Percentiles rank a stretch among this genome's conserved stretches.
phyloP scores from a whole-genome alignment of 2,797 vertebrate genomes.

The Cossypha caffra region DNA sequence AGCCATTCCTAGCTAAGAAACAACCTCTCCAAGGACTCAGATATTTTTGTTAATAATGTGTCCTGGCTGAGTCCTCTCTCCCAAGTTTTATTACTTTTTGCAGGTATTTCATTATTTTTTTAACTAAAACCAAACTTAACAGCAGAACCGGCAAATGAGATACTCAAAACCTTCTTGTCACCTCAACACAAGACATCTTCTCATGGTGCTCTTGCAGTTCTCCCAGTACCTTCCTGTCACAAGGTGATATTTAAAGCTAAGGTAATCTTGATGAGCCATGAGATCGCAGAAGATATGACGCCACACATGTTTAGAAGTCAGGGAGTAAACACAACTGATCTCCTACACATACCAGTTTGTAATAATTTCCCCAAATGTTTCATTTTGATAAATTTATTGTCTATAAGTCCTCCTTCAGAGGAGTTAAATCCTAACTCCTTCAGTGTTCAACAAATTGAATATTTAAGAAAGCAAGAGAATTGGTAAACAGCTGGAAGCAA shows the following conservation, averaged over 20 bases:
- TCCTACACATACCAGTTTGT: neutral
- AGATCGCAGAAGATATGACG: neutral
- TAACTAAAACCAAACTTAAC: neutral
- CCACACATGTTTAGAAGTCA: neutral
- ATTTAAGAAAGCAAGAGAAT: neutral
- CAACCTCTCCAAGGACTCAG: neutral
- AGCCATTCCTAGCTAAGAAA: neutral
- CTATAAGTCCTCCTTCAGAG: neutral
- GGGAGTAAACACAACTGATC: neutral
- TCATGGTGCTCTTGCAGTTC: neutral
- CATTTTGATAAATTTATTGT: neutral
- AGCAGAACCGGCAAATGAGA: neutral
- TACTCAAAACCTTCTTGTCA: neutral
- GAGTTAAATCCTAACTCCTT: neutral
- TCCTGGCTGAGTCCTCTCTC: neutral
- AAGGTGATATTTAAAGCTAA: neutral
- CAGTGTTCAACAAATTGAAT: neutral
- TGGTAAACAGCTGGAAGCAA: neutral
- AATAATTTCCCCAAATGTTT: neutral
- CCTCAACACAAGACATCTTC: neutral
- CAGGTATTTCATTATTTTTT: neutral
- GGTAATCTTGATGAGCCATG: neutral
- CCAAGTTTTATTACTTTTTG: neutral
- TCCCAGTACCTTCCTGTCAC: neutral
- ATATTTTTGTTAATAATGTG: neutral